Conservation (phyloP, 2,888 invertebrate species). For the Drosophila longiperda region DNA sequence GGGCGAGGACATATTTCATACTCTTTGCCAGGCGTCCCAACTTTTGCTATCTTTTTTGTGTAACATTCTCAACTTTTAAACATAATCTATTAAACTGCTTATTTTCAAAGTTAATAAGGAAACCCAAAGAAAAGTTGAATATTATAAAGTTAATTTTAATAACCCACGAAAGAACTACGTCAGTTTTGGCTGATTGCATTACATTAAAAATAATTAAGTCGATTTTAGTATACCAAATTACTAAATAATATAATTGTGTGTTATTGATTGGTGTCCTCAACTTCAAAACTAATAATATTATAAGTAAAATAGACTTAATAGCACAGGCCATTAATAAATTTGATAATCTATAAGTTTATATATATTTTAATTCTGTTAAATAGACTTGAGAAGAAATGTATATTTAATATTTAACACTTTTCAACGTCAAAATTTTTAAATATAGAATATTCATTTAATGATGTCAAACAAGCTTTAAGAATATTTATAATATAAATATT, state of each 20-base stretch:
- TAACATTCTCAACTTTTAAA: background rate
- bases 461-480: background rate
- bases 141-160: background rate
- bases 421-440: fast-evolving
- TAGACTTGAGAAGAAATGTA: background rate
- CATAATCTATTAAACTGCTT: background rate
- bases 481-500: background rate
- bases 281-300: background rate
- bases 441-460: background rate
- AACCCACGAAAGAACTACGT: background rate
- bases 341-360: background rate
- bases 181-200: background rate
- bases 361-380: background rate
- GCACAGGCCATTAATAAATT: background rate
- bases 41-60: background rate
- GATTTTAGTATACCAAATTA: background rate
- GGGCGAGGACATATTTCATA: background rate
- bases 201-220: background rate
- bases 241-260: background rate
- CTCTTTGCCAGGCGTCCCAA: background rate
- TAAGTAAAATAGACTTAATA: background rate
- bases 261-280: background rate
- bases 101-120: background rate
- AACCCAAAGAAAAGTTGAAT: background rate
- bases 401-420: background rate